These are phyloP conservation scores for Emys orbicularis DNA, from an alignment of 2,797 vertebrate genomes.

Conservation along the genomic window DNA sequence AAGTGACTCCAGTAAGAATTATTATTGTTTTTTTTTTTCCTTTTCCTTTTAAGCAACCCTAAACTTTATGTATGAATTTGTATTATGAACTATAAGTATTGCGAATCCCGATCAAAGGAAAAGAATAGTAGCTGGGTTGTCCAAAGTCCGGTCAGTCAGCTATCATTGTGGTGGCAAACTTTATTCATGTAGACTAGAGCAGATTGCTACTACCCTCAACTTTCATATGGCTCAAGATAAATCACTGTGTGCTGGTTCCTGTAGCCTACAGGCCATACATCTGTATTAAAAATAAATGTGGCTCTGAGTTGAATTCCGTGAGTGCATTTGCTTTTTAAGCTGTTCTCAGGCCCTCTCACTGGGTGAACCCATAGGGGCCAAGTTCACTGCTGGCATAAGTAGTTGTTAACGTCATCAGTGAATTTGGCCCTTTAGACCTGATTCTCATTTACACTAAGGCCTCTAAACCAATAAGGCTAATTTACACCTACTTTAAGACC, in stretches of 20 bases:
- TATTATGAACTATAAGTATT: neutral
- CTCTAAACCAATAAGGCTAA: neutral
- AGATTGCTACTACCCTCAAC: neutral
- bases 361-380: too few species aligned
- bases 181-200: neutral
- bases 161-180: neutral
- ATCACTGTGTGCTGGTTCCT: neutral
- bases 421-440: neutral
- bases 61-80: neutral
- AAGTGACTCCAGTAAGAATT: neutral
- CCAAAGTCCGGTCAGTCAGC: neutral
- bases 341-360: neutral
- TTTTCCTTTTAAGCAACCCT: fast-evolving
- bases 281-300: neutral
- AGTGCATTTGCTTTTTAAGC: neutral
- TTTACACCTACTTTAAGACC: neutral
- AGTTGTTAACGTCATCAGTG: neutral
- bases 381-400: too few species aligned
- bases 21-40: neutral
- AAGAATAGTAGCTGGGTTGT: neutral
- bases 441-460: neutral
- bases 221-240: neutral
- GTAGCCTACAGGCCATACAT: neutral
- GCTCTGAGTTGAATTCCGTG: neutral
- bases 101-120: neutral